Base-by-base conservation (phyloP, 2,113 vertebrate species). In the Sinocyclocheilus rhinocerous region DNA sequence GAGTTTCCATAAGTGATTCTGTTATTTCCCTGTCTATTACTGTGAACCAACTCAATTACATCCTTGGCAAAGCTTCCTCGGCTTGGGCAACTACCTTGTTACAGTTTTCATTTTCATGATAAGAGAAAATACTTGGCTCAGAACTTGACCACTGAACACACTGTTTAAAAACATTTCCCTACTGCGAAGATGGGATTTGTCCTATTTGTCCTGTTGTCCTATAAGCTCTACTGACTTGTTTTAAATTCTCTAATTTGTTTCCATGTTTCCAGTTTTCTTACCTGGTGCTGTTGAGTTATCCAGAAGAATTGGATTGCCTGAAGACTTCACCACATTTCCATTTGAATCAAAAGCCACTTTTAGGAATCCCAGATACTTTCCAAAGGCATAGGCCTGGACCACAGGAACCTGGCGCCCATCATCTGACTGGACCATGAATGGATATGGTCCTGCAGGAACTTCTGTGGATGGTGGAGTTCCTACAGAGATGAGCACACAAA, bases 331-430 rank as follows among this genome's bases (percentile, higher is more conserved):
- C 2, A 99, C 96, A 0, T 97, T 91, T 73, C 98, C 97, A 24
- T 87, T 57, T 0, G 92, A 81, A 83, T 98, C 96, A 89, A 99
- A 99, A 0, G 92, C 94, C 29, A 99, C 94, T 59, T 96, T 96
- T 57, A 99, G 91, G 18, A 93, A 92, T 16, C 98, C 97, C 24
- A 99, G 94, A 45, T 99, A 99, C 86, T 99, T 99, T 76, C 98
- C 98, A 39, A 97, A 99, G 42, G 97, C 97, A 0, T 97, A 99
- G 63, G 97, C 97, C 92, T 99, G 97, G 13, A 99, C 97, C 0
- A 99, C 98, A 0, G 97, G 98, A 72, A 99, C 97, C 72, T 90
- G 55, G 2, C 89, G 95, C 0, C 96, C 95, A 0, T 97, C 94
- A 0, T 96, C 95, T 0, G 97, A 96, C 0, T 48, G 73, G 61